Evolutionary conservation across 1,140 invertebrate genomes (phyloP).

Genomic region (Hylaeus volcanicus): DNA sequence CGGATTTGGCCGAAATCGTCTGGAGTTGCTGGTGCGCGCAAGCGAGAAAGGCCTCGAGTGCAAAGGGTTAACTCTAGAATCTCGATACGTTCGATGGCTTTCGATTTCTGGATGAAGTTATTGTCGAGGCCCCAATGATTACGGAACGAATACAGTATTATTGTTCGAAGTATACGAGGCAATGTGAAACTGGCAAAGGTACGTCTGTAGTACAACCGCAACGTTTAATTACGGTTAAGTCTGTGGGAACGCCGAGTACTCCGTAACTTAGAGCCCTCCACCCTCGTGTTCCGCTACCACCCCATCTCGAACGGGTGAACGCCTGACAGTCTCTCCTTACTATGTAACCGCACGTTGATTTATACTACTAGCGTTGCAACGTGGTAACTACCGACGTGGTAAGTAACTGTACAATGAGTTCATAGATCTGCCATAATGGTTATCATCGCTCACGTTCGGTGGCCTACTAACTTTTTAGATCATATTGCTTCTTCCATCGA

Average conservation of each 20-base stretch:
- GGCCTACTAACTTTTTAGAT: background rate
- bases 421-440: slow-evolving; percentile 16
- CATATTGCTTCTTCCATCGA: background rate
- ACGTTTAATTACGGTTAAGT: slow-evolving; percentile 41
- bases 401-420: background rate
- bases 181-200: background rate
- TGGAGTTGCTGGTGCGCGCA: too few relatives aligned
- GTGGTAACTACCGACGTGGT: background rate
- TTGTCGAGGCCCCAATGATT: background rate
- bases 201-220: background rate
- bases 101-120: background rate
- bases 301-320: background rate
- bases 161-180: background rate
- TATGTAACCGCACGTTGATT: slow-evolving; percentile 26
- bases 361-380: background rate
- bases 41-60: too few relatives aligned
- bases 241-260: slow-evolving; percentile 6
- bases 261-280: slow-evolving; percentile 1
- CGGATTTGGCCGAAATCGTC: too few relatives aligned
- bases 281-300: background rate
- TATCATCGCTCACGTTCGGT: background rate
- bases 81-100: too few relatives aligned
- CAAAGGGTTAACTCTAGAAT: too few relatives aligned
- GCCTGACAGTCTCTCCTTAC: slow-evolving; percentile 24
- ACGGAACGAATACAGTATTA: background rate